phyloP scores from a whole-genome alignment of 2,888 invertebrate genomes.

The Sinotaia quadrata region DNA sequence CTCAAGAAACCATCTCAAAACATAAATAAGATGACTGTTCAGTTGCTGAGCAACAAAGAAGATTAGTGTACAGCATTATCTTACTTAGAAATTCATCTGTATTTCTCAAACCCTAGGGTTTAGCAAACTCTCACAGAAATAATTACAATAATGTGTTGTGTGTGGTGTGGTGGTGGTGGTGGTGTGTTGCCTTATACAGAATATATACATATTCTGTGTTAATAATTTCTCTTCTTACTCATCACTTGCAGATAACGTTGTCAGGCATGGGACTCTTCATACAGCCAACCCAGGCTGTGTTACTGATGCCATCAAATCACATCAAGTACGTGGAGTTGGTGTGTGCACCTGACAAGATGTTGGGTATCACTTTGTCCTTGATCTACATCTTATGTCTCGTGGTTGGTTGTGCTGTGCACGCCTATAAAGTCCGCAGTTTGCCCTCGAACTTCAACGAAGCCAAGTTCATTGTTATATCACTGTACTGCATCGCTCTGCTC shows the following conservation, averaged over 20 bases:
- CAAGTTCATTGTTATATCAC: conserved; percentile 52
- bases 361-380: conserved; percentile 47
- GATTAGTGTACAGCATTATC: no score
- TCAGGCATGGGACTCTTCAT: conserved; percentile 33
- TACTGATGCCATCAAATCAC: conserved; percentile 42
- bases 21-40: no score
- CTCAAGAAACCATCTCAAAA: no score
- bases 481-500: conserved; percentile 56
- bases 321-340: conserved; percentile 48
- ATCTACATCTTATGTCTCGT: conserved; percentile 52
- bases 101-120: no score
- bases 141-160: no score
- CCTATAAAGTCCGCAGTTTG: conserved; percentile 50
- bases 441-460: conserved; percentile 63
- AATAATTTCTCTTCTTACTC: no score
- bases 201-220: no score
- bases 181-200: no score
- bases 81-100: no score
- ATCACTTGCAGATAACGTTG: not conserved
- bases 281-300: conserved; percentile 33
- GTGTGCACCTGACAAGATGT: conserved; percentile 44
- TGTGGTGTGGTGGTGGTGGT: no score
- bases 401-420: conserved; percentile 51
- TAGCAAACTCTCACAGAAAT: no score
- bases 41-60: no score